Base-by-base conservation (phyloP, 2,888 invertebrate species). In the Torymus auratus region DNA sequence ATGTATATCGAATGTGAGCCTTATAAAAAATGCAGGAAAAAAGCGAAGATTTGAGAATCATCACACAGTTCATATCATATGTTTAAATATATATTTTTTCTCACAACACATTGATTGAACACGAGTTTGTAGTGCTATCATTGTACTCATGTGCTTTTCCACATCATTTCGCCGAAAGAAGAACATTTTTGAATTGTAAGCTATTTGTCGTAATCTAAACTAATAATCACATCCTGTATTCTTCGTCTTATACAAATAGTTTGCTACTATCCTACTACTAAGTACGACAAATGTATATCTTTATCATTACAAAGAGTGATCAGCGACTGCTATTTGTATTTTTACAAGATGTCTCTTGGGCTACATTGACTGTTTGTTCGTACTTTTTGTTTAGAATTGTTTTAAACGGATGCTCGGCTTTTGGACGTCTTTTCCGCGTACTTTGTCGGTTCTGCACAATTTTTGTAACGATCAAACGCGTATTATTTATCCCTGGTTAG, bases 211-310 rank as follows among this genome's bases (percentile, higher is more conserved):
- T 74, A 78, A 74, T 65, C 62, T 67, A 68, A 64, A 64, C 69
- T 78, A 78, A 78, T 78, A 78, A 81, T 78, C 77, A 75, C 73
- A 68, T 82, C 60, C 56, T 79, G 61, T 82, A 79, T 82, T 72
- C 58, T 71, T 78, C 67, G 62, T 65, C 65, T 70, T 68, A 58
- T 53, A 72, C 70, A 79, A 76, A 79, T 79, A 82, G 78, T 72
- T 79, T 72, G 76, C 71, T 81, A 76, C 64, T 79, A 78, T 75
- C 60, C 73, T 81, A 81, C n/a, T 69, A 58, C 62, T 81, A 81
- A 72, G 77, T 68, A 77, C 17, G 76, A 77, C 72, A 69, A 76
- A 69, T 72, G 68, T 77, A 67, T 67, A 73, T 68, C 72, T 76
- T 79, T 58, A 70, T 80, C 53, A 65, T 73, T 70, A 73, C 53